Evolutionary conservation across 2,113 vertebrate genomes (phyloP).

Genomic region (Alligator sinensis): DNA sequence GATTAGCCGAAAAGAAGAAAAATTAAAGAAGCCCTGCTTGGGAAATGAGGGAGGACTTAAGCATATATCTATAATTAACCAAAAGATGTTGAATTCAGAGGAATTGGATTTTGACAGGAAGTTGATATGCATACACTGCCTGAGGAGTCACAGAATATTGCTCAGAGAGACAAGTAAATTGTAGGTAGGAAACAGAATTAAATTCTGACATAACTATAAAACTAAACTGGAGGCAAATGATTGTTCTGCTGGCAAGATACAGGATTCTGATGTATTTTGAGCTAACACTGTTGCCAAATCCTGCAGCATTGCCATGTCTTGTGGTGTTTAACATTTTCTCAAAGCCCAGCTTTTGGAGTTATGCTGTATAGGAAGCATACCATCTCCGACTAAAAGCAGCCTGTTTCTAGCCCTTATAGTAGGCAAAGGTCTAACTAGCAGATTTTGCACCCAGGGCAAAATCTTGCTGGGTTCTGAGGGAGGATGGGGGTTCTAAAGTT

Average conservation of each 20-base stretch:
- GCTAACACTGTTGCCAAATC: constrained; percentile 50
- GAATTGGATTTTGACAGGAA: constrained; percentile 79
- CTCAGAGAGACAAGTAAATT: constrained; percentile 79
- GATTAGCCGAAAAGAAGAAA: not conserved
- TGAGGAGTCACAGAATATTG: constrained; percentile 78
- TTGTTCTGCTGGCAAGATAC: constrained; percentile 64
- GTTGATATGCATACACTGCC: constrained; percentile 79
- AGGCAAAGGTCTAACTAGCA: not conserved
- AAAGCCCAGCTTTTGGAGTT: constrained; percentile 42
- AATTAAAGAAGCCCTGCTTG: not conserved
- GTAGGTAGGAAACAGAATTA: constrained; percentile 82
- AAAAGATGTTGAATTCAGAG: constrained; percentile 69
- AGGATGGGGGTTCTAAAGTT: too few relatives aligned
- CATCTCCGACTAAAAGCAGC: constrained; percentile 41
- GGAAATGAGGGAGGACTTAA: constrained; percentile 25
- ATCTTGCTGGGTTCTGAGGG: too few relatives aligned
- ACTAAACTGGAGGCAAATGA: constrained; percentile 74
- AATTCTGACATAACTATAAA: constrained; percentile 81
- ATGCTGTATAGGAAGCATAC: constrained; percentile 44
- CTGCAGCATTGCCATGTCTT: constrained; percentile 48
- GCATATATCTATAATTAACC: constrained; percentile 70
- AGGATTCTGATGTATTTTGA: constrained; percentile 58
- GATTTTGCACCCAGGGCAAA: too few relatives aligned
- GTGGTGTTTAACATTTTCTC: constrained; percentile 41
- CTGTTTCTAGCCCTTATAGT: not conserved